Conservation (phyloP, 2,113 vertebrate species). For the Bos indicus region DNA sequence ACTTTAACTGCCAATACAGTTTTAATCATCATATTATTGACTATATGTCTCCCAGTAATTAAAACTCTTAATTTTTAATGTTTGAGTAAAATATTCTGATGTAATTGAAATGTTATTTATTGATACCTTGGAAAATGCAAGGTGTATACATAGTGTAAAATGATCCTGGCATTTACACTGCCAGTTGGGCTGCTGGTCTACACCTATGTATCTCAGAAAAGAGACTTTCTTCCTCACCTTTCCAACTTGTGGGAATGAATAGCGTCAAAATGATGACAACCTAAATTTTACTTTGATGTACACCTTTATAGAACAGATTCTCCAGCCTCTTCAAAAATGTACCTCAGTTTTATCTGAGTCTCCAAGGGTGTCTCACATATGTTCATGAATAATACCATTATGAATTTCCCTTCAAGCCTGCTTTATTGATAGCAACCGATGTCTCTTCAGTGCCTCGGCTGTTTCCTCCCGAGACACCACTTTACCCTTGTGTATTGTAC, state of each 20-base stretch:
- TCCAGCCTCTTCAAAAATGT: neutral
- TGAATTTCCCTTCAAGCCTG: neutral
- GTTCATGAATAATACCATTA: neutral
- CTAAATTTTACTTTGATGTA: neutral
- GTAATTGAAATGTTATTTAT: constrained; percentile 3
- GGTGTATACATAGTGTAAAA: neutral
- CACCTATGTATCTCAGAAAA: neutral
- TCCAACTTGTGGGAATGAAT: neutral
- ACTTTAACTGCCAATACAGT: neutral
- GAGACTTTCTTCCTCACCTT: neutral
- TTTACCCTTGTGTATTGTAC: neutral
- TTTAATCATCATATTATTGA: neutral
- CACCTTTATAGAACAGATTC: neutral
- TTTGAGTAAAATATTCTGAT: neutral
- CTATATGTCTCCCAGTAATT: neutral
- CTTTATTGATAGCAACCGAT: neutral
- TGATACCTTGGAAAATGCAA: neutral
- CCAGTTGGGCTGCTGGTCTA: neutral
- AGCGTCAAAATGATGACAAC: neutral
- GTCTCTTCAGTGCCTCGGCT: neutral
- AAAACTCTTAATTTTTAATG: neutral
- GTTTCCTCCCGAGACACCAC: neutral
- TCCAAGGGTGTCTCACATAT: neutral
- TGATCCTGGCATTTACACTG: neutral
- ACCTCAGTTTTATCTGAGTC: neutral